Conservation (phyloP, 1,140 invertebrate species). For the Melanaphis sacchari region DNA sequence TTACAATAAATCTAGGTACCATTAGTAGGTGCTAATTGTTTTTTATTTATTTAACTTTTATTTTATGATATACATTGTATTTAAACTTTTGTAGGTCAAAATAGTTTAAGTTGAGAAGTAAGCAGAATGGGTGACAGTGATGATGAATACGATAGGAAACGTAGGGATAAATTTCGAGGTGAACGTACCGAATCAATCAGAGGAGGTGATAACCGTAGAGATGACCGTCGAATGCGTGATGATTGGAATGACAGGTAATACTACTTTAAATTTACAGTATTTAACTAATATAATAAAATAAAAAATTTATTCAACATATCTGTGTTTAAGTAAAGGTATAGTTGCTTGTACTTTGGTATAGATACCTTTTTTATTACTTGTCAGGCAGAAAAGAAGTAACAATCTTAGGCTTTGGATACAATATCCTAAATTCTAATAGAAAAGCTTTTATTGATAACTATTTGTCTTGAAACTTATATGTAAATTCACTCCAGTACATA, state of each 20-base stretch:
- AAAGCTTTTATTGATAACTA: not conserved
- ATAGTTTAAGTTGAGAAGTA: not conserved
- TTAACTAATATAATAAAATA: conserved; percentile 48
- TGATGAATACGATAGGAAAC: conserved; percentile 88
- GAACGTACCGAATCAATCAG: conserved; percentile 79
- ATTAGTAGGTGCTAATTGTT: not conserved
- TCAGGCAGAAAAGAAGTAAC: not conserved
- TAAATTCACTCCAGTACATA: not conserved
- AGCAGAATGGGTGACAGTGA: conserved; percentile 83
- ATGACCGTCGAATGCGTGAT: conserved; percentile 73
- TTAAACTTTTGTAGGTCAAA: not conserved
- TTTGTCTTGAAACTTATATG: not conserved
- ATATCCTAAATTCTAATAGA: not conserved
- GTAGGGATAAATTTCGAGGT: conserved; percentile 87
- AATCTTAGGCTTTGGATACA: not conserved
- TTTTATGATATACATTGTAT: not conserved
- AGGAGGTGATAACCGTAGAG: conserved; percentile 71
- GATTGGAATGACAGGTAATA: conserved; percentile 77
- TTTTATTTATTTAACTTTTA: not conserved
- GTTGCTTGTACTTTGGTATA: not conserved
- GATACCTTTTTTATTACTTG: not conserved
- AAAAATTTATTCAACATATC: not conserved
- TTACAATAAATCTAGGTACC: not conserved
- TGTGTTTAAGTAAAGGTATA: not conserved
- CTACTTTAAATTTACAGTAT: not conserved